phyloP scores from a whole-genome alignment of 1,140 invertebrate genomes.

The Hormaphis cornu region DNA sequence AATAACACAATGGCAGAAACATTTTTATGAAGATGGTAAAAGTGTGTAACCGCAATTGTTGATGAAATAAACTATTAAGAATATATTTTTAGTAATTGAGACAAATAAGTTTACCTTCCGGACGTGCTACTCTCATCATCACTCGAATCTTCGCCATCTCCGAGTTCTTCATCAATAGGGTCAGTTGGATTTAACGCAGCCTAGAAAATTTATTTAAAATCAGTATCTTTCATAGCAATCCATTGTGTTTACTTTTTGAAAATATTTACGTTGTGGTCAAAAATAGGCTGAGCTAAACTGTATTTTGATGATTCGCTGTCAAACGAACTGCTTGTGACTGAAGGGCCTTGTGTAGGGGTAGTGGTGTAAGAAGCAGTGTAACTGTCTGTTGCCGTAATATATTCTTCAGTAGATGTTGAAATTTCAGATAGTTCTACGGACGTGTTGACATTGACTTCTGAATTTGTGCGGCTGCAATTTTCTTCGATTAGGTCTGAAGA shows the following conservation, averaged over 20 bases:
- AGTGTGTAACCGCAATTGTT: background rate
- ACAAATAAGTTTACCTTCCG: constrained; percentile 42
- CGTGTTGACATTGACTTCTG: background rate
- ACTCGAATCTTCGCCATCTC: constrained; percentile 34
- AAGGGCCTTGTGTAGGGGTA: constrained; percentile 40
- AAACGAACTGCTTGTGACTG: constrained; percentile 52
- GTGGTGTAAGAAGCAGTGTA: constrained; percentile 70
- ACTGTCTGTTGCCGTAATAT: constrained; percentile 61
- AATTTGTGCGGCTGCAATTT: background rate
- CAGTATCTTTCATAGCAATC: background rate
- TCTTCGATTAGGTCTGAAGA: constrained; percentile 25
- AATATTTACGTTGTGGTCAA: constrained; percentile 23
- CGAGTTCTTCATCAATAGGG: constrained; percentile 44
- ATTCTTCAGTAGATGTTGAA: constrained; percentile 77
- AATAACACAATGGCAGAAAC: background rate
- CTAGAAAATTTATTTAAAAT: constrained; percentile 24
- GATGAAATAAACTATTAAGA: background rate
- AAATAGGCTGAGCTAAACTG: constrained; percentile 45
- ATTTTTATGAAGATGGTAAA: background rate
- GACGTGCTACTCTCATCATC: constrained; percentile 47
- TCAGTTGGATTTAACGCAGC: constrained; percentile 44
- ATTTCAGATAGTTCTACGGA: constrained; percentile 61
- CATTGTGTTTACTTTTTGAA: background rate
- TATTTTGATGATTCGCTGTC: constrained; percentile 71
- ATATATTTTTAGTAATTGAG: background rate